These are phyloP conservation scores for Aplodontia rufa DNA, from an alignment of 2,113 vertebrate genomes.

Conservation along the genomic window DNA sequence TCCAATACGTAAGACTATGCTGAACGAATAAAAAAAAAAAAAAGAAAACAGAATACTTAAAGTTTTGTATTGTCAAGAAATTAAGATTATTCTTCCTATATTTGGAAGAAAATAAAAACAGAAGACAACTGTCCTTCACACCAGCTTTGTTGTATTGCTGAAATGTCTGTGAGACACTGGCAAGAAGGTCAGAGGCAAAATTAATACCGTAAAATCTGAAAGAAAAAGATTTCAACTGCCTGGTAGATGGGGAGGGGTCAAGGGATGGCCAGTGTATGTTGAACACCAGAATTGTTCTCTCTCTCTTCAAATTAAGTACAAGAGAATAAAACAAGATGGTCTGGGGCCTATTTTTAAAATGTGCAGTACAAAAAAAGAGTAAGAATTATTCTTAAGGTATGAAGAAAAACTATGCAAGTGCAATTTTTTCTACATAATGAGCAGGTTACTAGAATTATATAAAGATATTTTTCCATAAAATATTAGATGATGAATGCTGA, in stretches of 20 bases:
- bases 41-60: neutral
- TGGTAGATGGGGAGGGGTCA: neutral
- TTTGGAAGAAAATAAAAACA: neutral
- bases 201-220: neutral
- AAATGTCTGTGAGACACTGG: neutral
- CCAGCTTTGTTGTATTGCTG: neutral
- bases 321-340: neutral
- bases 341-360: neutral
- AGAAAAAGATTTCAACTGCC: neutral
- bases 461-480: neutral
- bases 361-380: neutral
- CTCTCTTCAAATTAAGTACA: neutral
- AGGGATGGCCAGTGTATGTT: neutral
- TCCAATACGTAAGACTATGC: no score
- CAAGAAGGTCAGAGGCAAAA: neutral
- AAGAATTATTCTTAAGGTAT: neutral
- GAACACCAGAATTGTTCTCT: neutral
- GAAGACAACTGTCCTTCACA: neutral
- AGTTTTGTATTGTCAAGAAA: neutral
- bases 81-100: neutral
- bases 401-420: neutral
- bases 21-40: no score
- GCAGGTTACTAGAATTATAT: neutral
- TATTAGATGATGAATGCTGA: neutral
- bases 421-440: neutral